Percentiles rank a stretch among this genome's conserved stretches.
phyloP scores from a whole-genome alignment of 2,888 invertebrate species.

The Malachius bipustulatus region DNA sequence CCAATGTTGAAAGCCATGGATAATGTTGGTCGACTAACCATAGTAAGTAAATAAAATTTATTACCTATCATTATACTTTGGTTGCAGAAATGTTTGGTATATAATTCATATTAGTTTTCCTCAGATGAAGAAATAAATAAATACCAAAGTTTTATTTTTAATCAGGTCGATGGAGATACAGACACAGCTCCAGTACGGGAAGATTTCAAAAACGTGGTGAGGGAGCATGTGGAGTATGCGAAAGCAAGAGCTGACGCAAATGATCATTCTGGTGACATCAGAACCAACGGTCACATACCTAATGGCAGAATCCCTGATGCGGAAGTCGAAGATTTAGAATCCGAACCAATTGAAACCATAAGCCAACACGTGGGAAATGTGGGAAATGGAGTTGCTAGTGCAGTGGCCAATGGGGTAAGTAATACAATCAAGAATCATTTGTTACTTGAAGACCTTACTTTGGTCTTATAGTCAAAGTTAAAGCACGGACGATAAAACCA shows the following conservation, averaged over 20 bases:
- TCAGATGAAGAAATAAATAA: no score
- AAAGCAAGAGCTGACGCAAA: no score
- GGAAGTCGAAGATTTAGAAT: slow-evolving; percentile 23
- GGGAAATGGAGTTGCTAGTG: slow-evolving; percentile 22
- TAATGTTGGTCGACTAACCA: slow-evolving; percentile 66
- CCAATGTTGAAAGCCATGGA: slow-evolving; percentile 83
- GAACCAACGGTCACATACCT: slow-evolving; percentile 21
- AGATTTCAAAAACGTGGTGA: slow-evolving; percentile 60
- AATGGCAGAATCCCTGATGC: slow-evolving; percentile 19
- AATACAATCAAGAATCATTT: no score
- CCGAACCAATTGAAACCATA: slow-evolving; percentile 31
- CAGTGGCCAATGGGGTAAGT: slow-evolving; percentile 40
- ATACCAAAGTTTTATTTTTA: slow-evolving; percentile 10
- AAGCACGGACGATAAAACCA: no score
- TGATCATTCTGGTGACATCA: slow-evolving; percentile 8
- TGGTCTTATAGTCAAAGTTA: no score
- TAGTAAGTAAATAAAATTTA: no score
- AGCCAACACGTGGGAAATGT: slow-evolving; percentile 29
- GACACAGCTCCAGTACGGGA: slow-evolving; percentile 65
- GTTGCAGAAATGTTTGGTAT: no score
- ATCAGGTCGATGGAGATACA: slow-evolving; percentile 81
- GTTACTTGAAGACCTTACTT: no score
- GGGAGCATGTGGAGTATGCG: slow-evolving; percentile 55
- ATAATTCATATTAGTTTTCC: no score
- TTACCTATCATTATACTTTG: no score